These are phyloP conservation scores for Champsocephalus esox DNA, from an alignment of 2,797 vertebrate genomes.

Conservation along the genomic window DNA sequence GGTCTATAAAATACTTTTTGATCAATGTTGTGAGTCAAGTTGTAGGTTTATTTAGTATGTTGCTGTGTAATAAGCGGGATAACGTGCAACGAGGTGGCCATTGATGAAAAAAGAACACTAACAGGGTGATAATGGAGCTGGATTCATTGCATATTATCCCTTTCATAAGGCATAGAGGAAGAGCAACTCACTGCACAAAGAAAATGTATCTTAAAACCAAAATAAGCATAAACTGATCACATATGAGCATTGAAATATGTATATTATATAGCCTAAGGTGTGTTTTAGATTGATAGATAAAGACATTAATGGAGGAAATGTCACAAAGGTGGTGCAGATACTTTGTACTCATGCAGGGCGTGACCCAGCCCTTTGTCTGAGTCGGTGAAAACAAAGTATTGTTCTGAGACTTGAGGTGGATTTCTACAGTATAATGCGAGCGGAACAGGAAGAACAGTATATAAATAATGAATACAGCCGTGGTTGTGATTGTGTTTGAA, in stretches of 20 bases:
- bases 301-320: not conserved
- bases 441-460: slow-evolving; percentile 12
- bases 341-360: not conserved
- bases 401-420: not conserved
- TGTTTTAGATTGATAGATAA: not conserved
- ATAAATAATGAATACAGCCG: slow-evolving; percentile 47
- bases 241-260: not conserved
- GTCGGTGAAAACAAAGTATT: slow-evolving; percentile 1
- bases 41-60: too few relatives aligned
- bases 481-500: slow-evolving; percentile 51
- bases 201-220: not conserved
- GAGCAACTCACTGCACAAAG: not conserved
- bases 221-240: not conserved
- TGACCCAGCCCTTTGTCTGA: not conserved
- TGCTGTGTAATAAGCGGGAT: too few relatives aligned
- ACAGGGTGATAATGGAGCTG: too few relatives aligned
- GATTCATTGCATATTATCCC: too few relatives aligned
- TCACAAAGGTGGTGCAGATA: not conserved
- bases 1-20: too few relatives aligned
- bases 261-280: not conserved
- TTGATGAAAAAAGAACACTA: too few relatives aligned
- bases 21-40: too few relatives aligned
- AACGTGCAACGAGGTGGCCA: too few relatives aligned
- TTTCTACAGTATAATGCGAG: slow-evolving; percentile 8
- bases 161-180: not conserved